These are phyloP conservation scores for Imbricaverruca yamaguchii DNA, from an alignment of 2,888 invertebrate species.

Conservation along the genomic window DNA sequence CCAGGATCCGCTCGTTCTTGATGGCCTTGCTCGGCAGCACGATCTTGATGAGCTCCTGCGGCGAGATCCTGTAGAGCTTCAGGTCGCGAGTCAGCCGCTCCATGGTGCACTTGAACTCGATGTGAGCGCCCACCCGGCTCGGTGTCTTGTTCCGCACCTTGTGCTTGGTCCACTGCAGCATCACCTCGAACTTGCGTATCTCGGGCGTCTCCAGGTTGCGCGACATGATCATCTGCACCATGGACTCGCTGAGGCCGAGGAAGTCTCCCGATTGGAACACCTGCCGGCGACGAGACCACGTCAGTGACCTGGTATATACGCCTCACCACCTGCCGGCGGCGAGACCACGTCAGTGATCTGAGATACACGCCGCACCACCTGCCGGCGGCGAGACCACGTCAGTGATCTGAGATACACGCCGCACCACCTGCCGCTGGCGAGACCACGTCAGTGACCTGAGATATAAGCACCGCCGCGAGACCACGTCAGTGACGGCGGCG, in stretches of 20 bases:
- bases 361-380: too few species aligned
- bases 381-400: too few species aligned
- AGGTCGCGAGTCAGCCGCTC: conserved; percentile 79
- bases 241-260: conserved; percentile 79
- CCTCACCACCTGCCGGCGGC: too few species aligned
- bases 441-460: too few species aligned
- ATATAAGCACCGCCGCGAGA: too few species aligned
- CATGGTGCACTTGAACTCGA: conserved; percentile 89
- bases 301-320: too few species aligned
- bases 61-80: conserved; percentile 81
- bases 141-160: conserved; percentile 67
- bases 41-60: conserved; percentile 84
- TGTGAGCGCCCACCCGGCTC: conserved; percentile 71
- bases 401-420: too few species aligned
- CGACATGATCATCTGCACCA: conserved; percentile 91
- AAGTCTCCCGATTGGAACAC: conserved; percentile 78
- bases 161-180: conserved; percentile 81
- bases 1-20: conserved; percentile 82
- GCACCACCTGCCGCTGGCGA: too few species aligned
- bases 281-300: conserved; percentile 22
- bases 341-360: too few species aligned
- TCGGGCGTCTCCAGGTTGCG: conserved; percentile 83
- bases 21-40: conserved; percentile 87
- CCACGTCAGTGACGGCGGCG: too few species aligned
- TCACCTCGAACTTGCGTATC: conserved; percentile 84